phyloP scores from a whole-genome alignment of 2,797 vertebrate species.

The Pseudochaenichthys georgianus region DNA sequence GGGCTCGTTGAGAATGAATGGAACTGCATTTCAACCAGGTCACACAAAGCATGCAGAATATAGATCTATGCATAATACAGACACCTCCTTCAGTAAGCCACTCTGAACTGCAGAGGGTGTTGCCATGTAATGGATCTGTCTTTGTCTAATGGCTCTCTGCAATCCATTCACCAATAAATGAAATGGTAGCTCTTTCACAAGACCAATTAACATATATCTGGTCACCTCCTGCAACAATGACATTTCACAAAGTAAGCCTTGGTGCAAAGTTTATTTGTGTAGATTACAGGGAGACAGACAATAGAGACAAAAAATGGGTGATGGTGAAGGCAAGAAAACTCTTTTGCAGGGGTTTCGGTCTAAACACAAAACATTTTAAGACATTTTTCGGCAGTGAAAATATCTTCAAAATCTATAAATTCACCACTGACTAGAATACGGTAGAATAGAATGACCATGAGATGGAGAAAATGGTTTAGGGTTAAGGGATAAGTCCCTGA shows the following conservation, averaged over 20 bases:
- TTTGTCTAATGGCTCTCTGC: slow-evolving; percentile 36
- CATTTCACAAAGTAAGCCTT: slow-evolving; percentile 33
- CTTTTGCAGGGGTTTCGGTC: neutral
- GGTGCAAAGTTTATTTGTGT: slow-evolving; percentile 24
- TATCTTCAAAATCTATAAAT: slow-evolving; percentile 15
- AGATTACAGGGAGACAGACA: slow-evolving; percentile 19
- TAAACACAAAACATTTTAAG: neutral
- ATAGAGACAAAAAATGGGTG: slow-evolving; percentile 1
- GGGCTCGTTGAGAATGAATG: slow-evolving; percentile 13
- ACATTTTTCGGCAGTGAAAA: neutral
- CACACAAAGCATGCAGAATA: slow-evolving; percentile 24
- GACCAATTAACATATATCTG: slow-evolving; percentile 52
- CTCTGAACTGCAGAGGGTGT: slow-evolving; percentile 22
- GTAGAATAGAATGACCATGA: neutral
- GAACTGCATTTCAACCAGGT: slow-evolving; percentile 21
- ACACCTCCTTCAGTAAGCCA: slow-evolving; percentile 37
- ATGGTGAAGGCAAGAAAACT: neutral
- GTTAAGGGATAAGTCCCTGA: slow-evolving; percentile 19
- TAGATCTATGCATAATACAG: slow-evolving; percentile 36
- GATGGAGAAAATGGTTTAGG: slow-evolving; percentile 14
- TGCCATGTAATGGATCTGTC: slow-evolving; percentile 44
- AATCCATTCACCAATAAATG: slow-evolving; percentile 60
- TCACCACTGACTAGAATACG: neutral
- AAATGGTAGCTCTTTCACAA: slow-evolving; percentile 42
- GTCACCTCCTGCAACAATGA: slow-evolving; percentile 45